Evolutionary conservation across 1,140 invertebrate genomes (phyloP).

Genomic region (Periplaneta americana): DNA sequence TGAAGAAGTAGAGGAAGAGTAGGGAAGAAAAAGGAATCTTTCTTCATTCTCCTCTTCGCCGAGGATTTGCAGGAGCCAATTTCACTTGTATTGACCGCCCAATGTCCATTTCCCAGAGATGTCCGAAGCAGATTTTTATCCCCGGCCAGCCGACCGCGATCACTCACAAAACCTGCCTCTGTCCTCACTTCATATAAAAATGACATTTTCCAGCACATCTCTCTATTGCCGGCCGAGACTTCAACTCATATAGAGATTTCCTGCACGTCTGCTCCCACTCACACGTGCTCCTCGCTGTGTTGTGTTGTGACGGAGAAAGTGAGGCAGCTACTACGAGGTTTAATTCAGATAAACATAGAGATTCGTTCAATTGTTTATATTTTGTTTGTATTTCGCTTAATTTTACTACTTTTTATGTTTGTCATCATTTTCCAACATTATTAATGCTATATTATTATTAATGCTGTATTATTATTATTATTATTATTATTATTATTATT

Average conservation of each 20-base stretch:
- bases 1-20: neutral
- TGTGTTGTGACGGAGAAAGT: too few species aligned
- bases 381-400: too few species aligned
- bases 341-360: too few species aligned
- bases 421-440: too few species aligned
- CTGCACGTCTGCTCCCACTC: neutral
- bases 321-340: too few species aligned
- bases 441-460: too few species aligned
- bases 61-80: neutral
- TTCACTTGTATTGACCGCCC: neutral
- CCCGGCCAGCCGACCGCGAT: neutral
- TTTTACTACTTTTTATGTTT: too few species aligned
- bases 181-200: neutral
- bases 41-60: neutral
- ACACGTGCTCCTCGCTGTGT: too few species aligned
- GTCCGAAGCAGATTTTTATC: neutral
- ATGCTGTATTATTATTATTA: too few species aligned
- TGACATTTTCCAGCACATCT: neutral
- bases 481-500: too few species aligned
- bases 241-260: neutral
- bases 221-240: neutral
- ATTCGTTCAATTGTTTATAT: too few species aligned
- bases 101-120: neutral
- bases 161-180: neutral
- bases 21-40: neutral